A percentile compares a stretch with the other conserved stretches of the same genome.
Evolutionary conservation across 2,797 vertebrate species (phyloP).

Genomic region (Peromyscus attwateri): DNA sequence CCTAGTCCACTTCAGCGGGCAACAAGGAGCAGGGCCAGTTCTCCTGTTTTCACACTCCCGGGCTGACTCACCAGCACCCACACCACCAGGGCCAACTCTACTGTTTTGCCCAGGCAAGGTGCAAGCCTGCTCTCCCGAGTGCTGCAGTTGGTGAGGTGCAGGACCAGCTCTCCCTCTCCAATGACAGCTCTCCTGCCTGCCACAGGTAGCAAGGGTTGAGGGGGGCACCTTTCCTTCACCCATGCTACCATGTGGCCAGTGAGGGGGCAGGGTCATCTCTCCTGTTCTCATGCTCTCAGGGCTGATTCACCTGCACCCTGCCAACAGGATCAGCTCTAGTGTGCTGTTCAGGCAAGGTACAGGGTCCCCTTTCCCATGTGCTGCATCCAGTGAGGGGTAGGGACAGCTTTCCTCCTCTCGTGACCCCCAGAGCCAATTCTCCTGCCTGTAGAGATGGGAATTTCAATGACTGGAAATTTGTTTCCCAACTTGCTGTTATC

Average conservation of each 20-base stretch:
- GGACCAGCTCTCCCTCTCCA: neutral
- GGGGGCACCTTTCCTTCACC: neutral
- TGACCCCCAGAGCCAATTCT: neutral
- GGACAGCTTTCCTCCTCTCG: too few species aligned
- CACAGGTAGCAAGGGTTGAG: neutral
- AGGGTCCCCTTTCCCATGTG: neutral
- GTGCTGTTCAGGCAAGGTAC: neutral
- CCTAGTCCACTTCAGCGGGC: neutral
- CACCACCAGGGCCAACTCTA: neutral
- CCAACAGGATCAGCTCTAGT: neutral
- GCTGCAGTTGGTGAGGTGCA: too few species aligned
- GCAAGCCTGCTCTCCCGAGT: neutral
- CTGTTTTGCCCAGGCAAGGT: neutral
- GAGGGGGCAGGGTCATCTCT: neutral
- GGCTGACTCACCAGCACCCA: neutral
- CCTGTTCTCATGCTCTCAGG: neutral
- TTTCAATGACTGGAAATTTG: constrained; percentile 55
- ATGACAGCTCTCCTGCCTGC: neutral
- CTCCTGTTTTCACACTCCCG: neutral
- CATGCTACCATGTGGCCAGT: neutral
- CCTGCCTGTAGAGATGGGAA: neutral
- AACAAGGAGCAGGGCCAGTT: neutral
- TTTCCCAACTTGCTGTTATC: constrained; percentile 56
- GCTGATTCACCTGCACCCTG: neutral
- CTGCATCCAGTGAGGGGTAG: neutral